A percentile compares a stretch with the other conserved stretches of the same genome.
These are phyloP conservation scores for Danio albolineatus DNA, from an alignment of 2,797 vertebrate species.

Conservation along the genomic window DNA sequence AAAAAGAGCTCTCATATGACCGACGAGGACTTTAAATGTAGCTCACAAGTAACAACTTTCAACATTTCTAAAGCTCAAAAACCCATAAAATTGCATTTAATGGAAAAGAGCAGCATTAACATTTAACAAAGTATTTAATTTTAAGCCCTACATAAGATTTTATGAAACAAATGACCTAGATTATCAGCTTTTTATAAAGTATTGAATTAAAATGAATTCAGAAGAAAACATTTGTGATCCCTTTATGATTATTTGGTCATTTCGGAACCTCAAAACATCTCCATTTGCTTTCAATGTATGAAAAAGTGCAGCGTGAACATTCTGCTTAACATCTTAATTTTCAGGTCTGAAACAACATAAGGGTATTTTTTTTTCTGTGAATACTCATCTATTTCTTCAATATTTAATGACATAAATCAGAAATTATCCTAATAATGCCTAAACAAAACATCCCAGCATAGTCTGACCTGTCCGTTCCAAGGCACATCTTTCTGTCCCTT, in stretches of 20 bases:
- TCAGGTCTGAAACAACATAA: background rate
- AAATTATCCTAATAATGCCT: slow-evolving; percentile 15
- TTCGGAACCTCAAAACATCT: background rate
- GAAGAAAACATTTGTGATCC: no score
- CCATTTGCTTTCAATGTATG: background rate
- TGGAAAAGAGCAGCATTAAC: no score
- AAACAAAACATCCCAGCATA: background rate
- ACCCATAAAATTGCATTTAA: no score
- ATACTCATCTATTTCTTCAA: background rate
- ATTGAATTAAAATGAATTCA: no score
- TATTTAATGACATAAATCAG: background rate
- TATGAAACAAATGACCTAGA: no score
- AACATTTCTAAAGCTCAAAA: no score
- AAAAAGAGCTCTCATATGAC: no score
- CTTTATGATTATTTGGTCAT: background rate
- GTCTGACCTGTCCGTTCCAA: slow-evolving; percentile 7
- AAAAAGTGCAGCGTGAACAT: background rate
- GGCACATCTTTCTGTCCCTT: slow-evolving; percentile 24
- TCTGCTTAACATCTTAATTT: background rate
- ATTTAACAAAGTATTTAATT: no score
- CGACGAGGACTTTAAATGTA: no score
- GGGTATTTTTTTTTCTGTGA: background rate
- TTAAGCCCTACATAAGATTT: no score
- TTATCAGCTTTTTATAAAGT: no score
- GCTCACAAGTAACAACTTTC: no score